phyloP scores from a whole-genome alignment of 2,888 invertebrate genomes.

The Epiblema foenella region DNA sequence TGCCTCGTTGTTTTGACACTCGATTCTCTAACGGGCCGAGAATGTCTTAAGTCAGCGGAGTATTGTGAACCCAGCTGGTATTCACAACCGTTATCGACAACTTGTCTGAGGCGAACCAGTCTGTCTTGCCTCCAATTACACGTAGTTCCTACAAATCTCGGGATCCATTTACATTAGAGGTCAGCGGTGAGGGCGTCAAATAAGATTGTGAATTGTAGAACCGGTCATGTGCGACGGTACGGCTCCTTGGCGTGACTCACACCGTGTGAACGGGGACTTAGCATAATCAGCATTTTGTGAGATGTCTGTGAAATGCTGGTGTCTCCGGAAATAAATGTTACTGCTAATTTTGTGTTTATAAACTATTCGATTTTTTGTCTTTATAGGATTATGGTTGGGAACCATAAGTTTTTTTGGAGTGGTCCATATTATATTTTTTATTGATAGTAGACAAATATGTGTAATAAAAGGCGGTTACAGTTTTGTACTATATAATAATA shows the following conservation, averaged over 20 bases:
- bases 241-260: constrained; percentile 59
- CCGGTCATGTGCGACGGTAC: constrained; percentile 49
- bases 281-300: constrained; percentile 34
- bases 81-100: neutral
- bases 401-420: too few species aligned
- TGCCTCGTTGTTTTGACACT: constrained; percentile 62
- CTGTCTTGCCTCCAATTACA: neutral
- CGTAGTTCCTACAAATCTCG: neutral
- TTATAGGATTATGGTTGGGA: too few species aligned
- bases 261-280: constrained; percentile 56
- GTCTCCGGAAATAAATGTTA: neutral
- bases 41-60: constrained; percentile 71
- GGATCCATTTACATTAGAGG: neutral
- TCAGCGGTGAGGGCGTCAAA: neutral
- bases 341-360: neutral
- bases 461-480: too few species aligned
- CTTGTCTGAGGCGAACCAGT: neutral
- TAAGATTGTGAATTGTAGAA: constrained; percentile 54
- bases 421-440: too few species aligned
- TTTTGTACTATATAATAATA: too few species aligned
- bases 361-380: neutral
- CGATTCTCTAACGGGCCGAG: constrained; percentile 61
- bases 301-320: constrained; percentile 18
- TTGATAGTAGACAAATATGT: too few species aligned
- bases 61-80: constrained; percentile 65